Conservation (phyloP, 2,888 invertebrate genomes). For the Ischnus inquisitorius region DNA sequence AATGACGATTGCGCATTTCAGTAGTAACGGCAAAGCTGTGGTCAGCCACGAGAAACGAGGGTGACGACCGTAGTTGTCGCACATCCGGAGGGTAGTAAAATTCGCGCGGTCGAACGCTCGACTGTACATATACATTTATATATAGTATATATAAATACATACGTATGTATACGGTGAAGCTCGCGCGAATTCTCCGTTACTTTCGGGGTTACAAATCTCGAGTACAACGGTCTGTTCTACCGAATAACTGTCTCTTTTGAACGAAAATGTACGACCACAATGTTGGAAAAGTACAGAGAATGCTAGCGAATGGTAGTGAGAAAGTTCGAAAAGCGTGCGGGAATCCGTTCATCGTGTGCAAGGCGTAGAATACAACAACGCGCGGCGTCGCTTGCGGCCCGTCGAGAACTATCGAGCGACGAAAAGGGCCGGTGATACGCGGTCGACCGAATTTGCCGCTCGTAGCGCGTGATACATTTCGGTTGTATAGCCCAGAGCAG, state of each 20-base stretch:
- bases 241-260: slow-evolving; percentile 38
- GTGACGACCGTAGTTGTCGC: slow-evolving; percentile 14
- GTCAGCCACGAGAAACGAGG: slow-evolving; percentile 43
- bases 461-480: slow-evolving; percentile 29
- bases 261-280: slow-evolving; percentile 25
- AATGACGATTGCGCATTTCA: slow-evolving; percentile 15
- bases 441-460: slow-evolving; percentile 56
- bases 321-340: not conserved
- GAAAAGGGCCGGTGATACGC: slow-evolving; percentile 50
- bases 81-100: slow-evolving; percentile 17
- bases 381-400: not conserved
- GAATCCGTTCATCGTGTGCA: slow-evolving; percentile 14
- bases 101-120: slow-evolving; percentile 12
- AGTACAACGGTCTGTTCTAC: slow-evolving; percentile 9
- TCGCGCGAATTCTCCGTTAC: not conserved
- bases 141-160: no score
- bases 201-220: slow-evolving; percentile 1
- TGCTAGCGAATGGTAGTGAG: not conserved
- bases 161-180: no score
- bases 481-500: not conserved
- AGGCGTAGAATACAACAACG: not conserved
- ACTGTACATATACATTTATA: not conserved
- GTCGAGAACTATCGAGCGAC: slow-evolving; percentile 31
- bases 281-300: not conserved
- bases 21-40: slow-evolving; percentile 41